Evolutionary conservation across 2,113 vertebrate genomes (phyloP).

Genomic region (Fulmarus glacialis): DNA sequence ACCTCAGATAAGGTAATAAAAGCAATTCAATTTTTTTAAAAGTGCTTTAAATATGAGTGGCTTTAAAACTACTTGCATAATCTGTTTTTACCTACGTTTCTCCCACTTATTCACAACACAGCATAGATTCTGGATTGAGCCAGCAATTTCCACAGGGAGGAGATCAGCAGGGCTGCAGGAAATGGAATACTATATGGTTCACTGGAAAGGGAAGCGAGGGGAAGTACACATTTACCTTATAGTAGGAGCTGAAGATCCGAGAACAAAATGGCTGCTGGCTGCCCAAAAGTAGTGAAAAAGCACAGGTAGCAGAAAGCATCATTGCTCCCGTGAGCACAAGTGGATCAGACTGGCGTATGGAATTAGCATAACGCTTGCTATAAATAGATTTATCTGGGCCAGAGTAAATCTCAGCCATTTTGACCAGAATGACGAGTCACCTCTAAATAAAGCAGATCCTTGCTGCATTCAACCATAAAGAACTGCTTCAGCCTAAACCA

Average conservation of each 20-base stretch:
- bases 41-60: background rate
- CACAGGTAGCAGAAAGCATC: background rate
- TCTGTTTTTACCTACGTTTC: background rate
- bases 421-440: background rate
- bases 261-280: background rate
- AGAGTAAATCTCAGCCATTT: background rate
- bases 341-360: background rate
- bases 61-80: background rate
- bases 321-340: background rate
- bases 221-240: background rate
- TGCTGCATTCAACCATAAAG: background rate
- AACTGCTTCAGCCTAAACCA: background rate
- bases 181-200: background rate
- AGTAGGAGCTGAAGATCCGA: background rate
- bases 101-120: background rate
- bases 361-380: slow-evolving; percentile 23
- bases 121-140: background rate
- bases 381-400: slow-evolving; percentile 62
- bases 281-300: background rate
- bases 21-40: background rate
- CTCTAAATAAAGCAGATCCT: background rate
- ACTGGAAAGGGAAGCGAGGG: background rate
- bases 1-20: background rate
- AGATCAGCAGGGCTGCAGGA: background rate
- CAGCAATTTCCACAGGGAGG: background rate